Evolutionary conservation across 92 coral and sea anemone species (phyloP), one percentile per base, ranked within the genome.

Genomic region (Plumapathes pennacea): DNA sequence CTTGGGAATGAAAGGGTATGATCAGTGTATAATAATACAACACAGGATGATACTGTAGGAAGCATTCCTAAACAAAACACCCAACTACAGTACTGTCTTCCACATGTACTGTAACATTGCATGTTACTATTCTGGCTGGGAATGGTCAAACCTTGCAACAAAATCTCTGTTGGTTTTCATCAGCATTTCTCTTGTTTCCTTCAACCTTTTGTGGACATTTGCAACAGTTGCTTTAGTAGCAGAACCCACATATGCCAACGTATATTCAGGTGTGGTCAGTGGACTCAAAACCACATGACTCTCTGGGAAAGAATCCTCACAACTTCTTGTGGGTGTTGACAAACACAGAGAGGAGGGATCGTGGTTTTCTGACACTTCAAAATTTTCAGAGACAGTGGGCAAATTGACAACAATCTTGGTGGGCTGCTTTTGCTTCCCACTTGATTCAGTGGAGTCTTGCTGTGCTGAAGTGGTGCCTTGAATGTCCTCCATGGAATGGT

Each of bases 131-230:
- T 66, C 73, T 11, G 17, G 2, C 32, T 52, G 49, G 42, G 27
- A 38, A 25, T 43, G 74, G 32, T 52, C 46, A 57, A 74, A 85
- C 60, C 62, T 83, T 46, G 83, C 49, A 14, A 89, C 83, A 87
- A 77, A 81, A 41, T 57, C 58, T 53, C 57, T 67, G 54, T 81
- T 75, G 23, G 88, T 74, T 20, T 72, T 87, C 5, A 72, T 74
- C 26, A 87, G 61, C 83, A 87, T 60, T 23, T 67, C 80, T 33
- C 83, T 67, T 10, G 96, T 87, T 60, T 87, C 96, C 44, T 58
- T 76, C 3, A 87, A 77, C 55, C 90, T 62, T 56, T 77, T 82
- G 46, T 87, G 90, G 25, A 83, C 96, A 77, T 87, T 87, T 20
- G 73, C 54, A 13, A 87, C 89, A 5, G 90, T 72, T 26, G 72